Conservation (phyloP, 2,113 vertebrate genomes). For the Eurystomus gularis region DNA sequence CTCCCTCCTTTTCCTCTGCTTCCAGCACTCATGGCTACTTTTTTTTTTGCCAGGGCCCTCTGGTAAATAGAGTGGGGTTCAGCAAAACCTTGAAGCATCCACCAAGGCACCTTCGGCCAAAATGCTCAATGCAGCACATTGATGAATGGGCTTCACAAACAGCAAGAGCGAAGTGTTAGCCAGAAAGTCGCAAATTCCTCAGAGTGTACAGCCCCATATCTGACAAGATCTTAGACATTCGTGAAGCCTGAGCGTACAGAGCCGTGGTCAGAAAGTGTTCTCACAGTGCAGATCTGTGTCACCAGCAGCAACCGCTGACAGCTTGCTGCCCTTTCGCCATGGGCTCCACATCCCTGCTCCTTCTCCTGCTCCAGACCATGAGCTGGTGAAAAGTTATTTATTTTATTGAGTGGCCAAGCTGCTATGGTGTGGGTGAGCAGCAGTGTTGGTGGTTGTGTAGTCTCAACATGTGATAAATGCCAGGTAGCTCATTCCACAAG, state of each 20-base stretch:
- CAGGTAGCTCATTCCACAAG: neutral
- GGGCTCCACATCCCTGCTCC: neutral
- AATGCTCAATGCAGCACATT: rapidly evolving
- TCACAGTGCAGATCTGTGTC: neutral
- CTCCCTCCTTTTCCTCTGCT: neutral
- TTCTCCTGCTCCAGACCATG: neutral
- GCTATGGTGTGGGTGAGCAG: rapidly evolving
- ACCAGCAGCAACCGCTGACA: rapidly evolving
- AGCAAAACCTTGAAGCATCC: neutral
- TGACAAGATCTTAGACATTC: neutral
- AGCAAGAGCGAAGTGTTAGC: neutral
- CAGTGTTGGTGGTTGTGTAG: neutral
- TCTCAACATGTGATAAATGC: neutral
- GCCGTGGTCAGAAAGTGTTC: neutral
- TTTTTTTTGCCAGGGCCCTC: neutral
- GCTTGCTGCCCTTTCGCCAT: neutral
- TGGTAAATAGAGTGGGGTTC: neutral
- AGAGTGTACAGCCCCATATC: neutral
- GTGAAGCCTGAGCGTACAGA: neutral
- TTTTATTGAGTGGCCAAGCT: neutral
- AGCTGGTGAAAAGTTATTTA: neutral
- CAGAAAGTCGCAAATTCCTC: neutral
- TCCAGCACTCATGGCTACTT: neutral
- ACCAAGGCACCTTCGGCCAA: rapidly evolving
- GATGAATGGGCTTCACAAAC: neutral